A percentile compares a stretch with the other conserved stretches of the same genome.
These are phyloP conservation scores for Enteromius mattozi DNA, from an alignment of 2,797 vertebrate species.

Conservation along the genomic window DNA sequence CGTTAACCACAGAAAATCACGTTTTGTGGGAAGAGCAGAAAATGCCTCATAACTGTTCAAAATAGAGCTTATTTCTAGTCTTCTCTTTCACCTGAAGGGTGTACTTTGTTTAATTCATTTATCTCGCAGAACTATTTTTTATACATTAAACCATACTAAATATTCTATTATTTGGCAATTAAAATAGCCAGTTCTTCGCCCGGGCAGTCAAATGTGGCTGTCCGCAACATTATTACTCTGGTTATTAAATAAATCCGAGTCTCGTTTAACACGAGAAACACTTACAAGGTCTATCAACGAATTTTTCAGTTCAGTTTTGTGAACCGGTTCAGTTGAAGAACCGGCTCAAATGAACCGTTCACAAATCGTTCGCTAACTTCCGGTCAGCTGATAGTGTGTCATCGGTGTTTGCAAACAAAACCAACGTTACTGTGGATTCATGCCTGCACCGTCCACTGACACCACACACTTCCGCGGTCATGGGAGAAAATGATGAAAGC, in stretches of 20 bases:
- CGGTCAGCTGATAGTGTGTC: constrained; percentile 53
- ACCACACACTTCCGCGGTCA: constrained; percentile 44
- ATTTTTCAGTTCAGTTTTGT: neutral
- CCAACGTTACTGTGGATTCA: neutral
- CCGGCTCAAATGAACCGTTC: neutral
- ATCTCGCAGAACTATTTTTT: too few species aligned
- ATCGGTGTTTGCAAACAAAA: constrained; percentile 57
- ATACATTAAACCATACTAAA: neutral
- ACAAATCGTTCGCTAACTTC: constrained; percentile 47
- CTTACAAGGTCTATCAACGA: too few species aligned
- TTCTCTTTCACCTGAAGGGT: neutral
- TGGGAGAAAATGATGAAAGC: constrained; percentile 70
- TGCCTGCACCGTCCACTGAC: constrained; percentile 14
- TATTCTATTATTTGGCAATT: neutral
- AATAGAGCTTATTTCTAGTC: neutral
- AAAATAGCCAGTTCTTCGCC: neutral
- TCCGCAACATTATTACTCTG: neutral
- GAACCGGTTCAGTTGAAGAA: neutral
- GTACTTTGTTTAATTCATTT: neutral
- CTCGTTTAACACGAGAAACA: too few species aligned
- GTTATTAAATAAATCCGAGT: neutral
- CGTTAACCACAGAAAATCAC: neutral
- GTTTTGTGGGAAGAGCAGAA: neutral
- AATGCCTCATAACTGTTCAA: neutral
- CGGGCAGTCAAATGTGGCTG: too few species aligned